Evolutionary conservation across 23 tunicate species (phyloP).

Genomic region (Ciona savignyi): DNA sequence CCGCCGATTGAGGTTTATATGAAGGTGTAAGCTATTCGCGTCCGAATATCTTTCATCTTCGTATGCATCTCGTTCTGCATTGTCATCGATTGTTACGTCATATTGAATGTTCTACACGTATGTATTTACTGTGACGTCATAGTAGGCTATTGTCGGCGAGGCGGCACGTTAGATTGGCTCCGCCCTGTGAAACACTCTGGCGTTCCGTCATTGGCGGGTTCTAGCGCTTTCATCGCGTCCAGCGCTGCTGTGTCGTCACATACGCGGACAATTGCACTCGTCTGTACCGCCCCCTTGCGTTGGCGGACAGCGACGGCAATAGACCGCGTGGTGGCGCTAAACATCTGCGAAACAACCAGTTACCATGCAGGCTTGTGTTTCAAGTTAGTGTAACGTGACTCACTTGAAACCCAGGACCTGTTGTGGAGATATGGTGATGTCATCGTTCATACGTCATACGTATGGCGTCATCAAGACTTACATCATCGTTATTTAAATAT

Average conservation of each 20-base stretch:
- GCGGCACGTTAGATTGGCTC: too few species aligned
- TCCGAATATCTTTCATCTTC: slow-evolving; percentile 62
- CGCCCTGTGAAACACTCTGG: slow-evolving; percentile 51
- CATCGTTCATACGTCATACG: too few species aligned
- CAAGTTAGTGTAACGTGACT: slow-evolving; percentile 37
- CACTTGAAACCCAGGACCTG: slow-evolving; percentile 99
- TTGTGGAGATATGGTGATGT: slow-evolving; percentile 25
- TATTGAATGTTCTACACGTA: background rate
- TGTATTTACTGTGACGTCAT: background rate
- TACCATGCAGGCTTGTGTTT: slow-evolving; percentile 53
- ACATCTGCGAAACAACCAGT: background rate
- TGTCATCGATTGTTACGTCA: slow-evolving; percentile 7
- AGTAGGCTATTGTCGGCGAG: slow-evolving; percentile 4
- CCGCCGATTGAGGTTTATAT: slow-evolving; percentile 34
- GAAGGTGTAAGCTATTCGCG: slow-evolving; percentile 96
- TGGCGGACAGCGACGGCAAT: slow-evolving; percentile 70
- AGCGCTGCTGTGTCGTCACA: slow-evolving; percentile 1
- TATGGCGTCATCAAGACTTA: too few species aligned
- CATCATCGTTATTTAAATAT: too few species aligned
- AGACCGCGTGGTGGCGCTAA: slow-evolving; percentile 39
- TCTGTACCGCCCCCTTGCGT: slow-evolving; percentile 86
- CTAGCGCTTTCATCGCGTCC: background rate
- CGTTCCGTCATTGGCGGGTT: slow-evolving; percentile 64
- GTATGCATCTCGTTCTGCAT: slow-evolving; percentile 27
- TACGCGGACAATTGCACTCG: slow-evolving; percentile 94